Evolutionary conservation across 2,113 vertebrate species (phyloP), one percentile per base, ranked within the genome.

Genomic region (Megaleporinus macrocephalus): DNA sequence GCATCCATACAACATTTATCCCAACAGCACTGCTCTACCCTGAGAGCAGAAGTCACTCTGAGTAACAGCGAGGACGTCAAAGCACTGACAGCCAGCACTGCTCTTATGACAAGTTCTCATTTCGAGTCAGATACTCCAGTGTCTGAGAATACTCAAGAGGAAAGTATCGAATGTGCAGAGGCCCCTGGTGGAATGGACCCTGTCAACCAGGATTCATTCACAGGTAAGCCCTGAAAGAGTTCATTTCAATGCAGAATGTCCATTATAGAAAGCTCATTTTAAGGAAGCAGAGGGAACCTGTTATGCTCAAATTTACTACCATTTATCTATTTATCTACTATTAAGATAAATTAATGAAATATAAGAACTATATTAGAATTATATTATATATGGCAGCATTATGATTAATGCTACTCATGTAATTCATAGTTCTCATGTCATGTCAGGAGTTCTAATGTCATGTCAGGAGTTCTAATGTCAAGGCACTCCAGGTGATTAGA

Each of bases 81-180:
- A 44, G 13, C 30, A 55, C 29, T 33, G 24, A 55, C 26, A 51
- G 10, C 47, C 33, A 83, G 72, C 63, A 79, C 80, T 80, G 24
- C 51, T 44, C 59, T 55, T 44, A 10, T 29, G 62, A 55, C 71
- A 71, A 47, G 36, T 5, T 10, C 15, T 29, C 53, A 61, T 0
- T 33, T 51, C 29, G 51, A 68, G 47, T 68, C 80, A n/a, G 16
- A 36, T 22, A 27, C 15, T 1, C 18, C 81, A 29, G 36, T 5
- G 13, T 78, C 86, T n/a, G 63, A 47, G 2, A 29, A 53, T 27
- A 36, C 81, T 74, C 75, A 73, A 27, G 62, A 69, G 55, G 83
- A 91, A 36, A 83, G 29, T 78, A 15, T 51, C 11, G 76, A 74
- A 86, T 69, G 84, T 74, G 13, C 9, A 75, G n/a, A 33, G 30